Base-by-base conservation (phyloP, 2,797 vertebrate species). In the Dicrostonyx torquatus region DNA sequence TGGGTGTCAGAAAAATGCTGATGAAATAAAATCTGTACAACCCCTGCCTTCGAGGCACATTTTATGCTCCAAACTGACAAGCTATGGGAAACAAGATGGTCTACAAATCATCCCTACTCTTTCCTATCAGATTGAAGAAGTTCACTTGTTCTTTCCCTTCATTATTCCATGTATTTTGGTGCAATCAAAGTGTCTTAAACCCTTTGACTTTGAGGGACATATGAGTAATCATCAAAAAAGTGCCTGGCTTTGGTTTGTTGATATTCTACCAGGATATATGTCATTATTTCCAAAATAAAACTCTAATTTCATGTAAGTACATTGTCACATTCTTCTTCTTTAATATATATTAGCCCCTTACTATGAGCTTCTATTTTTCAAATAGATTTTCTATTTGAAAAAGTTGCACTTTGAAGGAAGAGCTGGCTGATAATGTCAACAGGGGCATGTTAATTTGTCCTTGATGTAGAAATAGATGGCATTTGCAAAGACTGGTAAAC, bases 1-100 rank as follows among this genome's bases (percentile, higher is more conserved):
- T 1, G 37, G 62, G 50, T 86, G 15, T 48, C 76, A 70, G 95
- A 85, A 92, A 87, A 89, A 96, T 94, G 75, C 94, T 97, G 95
- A 97, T 96, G 94, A 95, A 95, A 93, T 97, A 95, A 90, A 89
- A 15, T 88, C 64, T 40, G 17, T 7, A 29, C 6, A 50, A 58
- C 55, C 29, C n/a, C 87, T 82, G n/a, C 7, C 62, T 84, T 55
- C 78, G 43, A 86, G 80, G 34, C 70, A 79, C 29, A 80, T 43
- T 24, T 73, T 43, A 29, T 3, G 37, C 4, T 18, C 12, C 0
- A 55, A 94, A 89, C 70, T 73, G 64, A 76, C 79, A 83, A 50
- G 22, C 62, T 82, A 14, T 17, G 1, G 11, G 66, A 77, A 84
- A 53, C 11, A 45, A 31, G 10, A 31, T 91, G 15, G 34, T 82